Base-by-base conservation (phyloP, 2,797 vertebrate genomes). In the Crypturellus tataupa region DNA sequence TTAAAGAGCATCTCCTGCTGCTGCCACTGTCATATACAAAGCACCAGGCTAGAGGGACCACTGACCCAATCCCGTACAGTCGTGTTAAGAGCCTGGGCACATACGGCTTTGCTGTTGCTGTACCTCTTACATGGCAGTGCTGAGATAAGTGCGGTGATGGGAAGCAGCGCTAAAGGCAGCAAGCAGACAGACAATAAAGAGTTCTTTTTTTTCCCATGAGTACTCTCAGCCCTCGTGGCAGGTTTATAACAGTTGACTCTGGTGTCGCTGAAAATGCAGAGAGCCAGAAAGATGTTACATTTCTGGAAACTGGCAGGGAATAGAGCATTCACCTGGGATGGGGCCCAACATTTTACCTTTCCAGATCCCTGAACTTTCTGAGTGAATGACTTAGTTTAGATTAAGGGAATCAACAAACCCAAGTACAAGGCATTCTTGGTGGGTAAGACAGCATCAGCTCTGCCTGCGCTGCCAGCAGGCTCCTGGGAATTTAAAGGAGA, bases 301-400 rank as follows among this genome's bases (percentile, higher is more conserved):
- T 8, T 49, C 76, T 72, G 49, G 69, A 56, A 96, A 81, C 63
- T 86, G 88, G 42, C 88, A 96, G 83, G 56, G 86, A 44, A 80
- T 9, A 27, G 78, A 91, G 89, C 83, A n/a, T 82, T 85, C 68
- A 95, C 90, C 85, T 91, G 95, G 93, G 93, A 84, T 0, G 3
- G 21, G 56, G 93, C 93, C 91, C 93, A 90, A 42, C 46, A 49
- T 2, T 2, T 93, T 92, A 94, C 94, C 85, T 81, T 73, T 80
- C 39, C 88, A 95, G 67, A 85, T 71, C 75, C 93, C 89, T 95
- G 91, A 95, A 88, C 86, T 84, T 86, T 93, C 73, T 77, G 90
- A 58, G 63, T 95, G 91, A 96, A 95, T 85, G 93, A 91, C 93
- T 95, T 92, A 29, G 93, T 96, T 96, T 95, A 95, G 85, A 91